Base-by-base conservation (phyloP, 2,888 invertebrate genomes). In the Didymodactylos carnosus region DNA sequence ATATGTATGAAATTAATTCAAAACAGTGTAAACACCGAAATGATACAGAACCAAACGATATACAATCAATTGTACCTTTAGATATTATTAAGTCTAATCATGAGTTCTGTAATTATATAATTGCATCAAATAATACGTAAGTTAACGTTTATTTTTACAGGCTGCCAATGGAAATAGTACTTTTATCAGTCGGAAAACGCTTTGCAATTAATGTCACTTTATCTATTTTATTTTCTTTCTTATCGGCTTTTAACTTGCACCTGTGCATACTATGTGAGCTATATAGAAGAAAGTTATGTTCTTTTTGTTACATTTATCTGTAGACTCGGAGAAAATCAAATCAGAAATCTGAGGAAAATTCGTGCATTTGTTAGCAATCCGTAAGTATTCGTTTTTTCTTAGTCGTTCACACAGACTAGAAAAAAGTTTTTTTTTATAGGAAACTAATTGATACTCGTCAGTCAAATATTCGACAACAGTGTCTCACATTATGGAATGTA, bases 41-140 rank as follows among this genome's bases (percentile, higher is more conserved):
- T 39, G 74, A 74, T 41, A 39, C 19, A 2, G 53, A 40, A 8
- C 35, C 23, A 3, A 23, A 71, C 43, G 74, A 74, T 69, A 35
- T 74, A 25, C 53, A 71, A 39, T 62, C 71, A 7, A 74, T 74
- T 39, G 74, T 74, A 27, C 74, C 74, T 10, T 40, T 74, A 35
- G 39, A 25, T 39, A 69, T 74, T 27, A 40, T 74, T 25, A 71
- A 71, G 41, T 46, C 23, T 62, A 71, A 74, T 71, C 62, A 62
- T 16, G 51, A 49, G n/a, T 74, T 74, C 39, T 71, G 25, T 43
- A 71, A 72, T 19, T 74, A 74, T 46, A 41, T 74, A 46, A 41
- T 23, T 25, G 71, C 51, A 7, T 74, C 74, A 8, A 74, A 74
- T 71, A 53, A 74, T 35, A 11, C 39, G 70, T 70, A 70, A 29